Percentiles rank a stretch among this genome's conserved stretches.
Evolutionary conservation across 1,140 invertebrate genomes (phyloP).

Genomic region (Pectinophora gossypiella): DNA sequence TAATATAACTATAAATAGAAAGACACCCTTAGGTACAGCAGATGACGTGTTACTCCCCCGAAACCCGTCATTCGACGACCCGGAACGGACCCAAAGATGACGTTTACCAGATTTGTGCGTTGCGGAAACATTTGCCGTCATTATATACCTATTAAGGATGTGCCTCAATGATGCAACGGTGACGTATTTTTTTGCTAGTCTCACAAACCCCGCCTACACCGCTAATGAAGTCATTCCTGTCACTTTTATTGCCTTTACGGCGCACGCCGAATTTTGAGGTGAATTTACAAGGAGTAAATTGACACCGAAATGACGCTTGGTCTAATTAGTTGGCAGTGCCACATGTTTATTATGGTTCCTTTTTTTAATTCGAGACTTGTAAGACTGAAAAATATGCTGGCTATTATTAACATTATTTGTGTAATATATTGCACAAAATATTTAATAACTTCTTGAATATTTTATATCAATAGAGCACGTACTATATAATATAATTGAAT

Average conservation of each 20-base stretch:
- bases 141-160: conserved; percentile 65
- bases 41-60: too few species aligned
- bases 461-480: too few species aligned
- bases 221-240: conserved; percentile 72
- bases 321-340: conserved; percentile 41
- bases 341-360: too few species aligned
- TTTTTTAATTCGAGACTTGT: too few species aligned
- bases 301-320: conserved; percentile 41
- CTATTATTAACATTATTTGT: too few species aligned
- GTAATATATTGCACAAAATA: too few species aligned
- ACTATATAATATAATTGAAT: too few species aligned
- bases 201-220: conserved; percentile 41
- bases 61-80: conserved; percentile 27
- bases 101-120: conserved; percentile 44
- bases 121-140: conserved; percentile 60
- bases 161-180: conserved; percentile 30
- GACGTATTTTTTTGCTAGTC: conserved; percentile 56
- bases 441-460: too few species aligned
- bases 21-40: too few species aligned
- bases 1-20: too few species aligned
- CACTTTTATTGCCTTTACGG: conserved; percentile 71
- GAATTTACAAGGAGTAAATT: conserved; percentile 69
- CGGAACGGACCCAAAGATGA: conserved; percentile 43
- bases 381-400: too few species aligned
- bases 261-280: conserved; percentile 60